Evolutionary conservation across 2,888 invertebrate species (phyloP).

Genomic region (Trissonchulus latispiculum): DNA sequence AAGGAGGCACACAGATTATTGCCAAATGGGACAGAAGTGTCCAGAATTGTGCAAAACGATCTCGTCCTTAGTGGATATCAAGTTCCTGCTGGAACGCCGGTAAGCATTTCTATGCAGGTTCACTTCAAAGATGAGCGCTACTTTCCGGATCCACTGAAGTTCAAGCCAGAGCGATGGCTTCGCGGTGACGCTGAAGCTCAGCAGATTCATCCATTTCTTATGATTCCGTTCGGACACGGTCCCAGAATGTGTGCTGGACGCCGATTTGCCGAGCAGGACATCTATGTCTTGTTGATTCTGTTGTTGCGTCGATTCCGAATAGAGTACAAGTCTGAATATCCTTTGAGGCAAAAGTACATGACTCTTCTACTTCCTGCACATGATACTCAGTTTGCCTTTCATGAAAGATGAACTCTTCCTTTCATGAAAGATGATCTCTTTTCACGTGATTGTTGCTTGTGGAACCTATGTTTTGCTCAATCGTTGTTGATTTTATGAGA

Average conservation of each 20-base stretch:
- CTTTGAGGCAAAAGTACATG: conserved; percentile 48
- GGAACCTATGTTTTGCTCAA: no score
- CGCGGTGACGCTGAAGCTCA: conserved; percentile 44
- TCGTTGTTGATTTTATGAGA: no score
- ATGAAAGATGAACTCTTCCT: neutral
- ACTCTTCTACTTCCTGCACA: conserved; percentile 51
- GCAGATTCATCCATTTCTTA: conserved; percentile 48
- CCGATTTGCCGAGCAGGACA: conserved; percentile 53
- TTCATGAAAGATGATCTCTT: no score
- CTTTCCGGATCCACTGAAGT: conserved; percentile 56
- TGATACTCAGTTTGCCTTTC: conserved; percentile 33
- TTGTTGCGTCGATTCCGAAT: conserved; percentile 49
- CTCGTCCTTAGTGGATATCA: conserved; percentile 61
- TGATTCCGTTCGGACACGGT: conserved; percentile 52
- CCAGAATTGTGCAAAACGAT: conserved; percentile 60
- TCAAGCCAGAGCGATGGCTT: conserved; percentile 67
- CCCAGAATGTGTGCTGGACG: conserved; percentile 53
- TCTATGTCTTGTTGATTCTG: conserved; percentile 48
- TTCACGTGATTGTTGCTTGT: no score
- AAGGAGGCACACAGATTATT: conserved; percentile 54
- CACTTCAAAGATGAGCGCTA: conserved; percentile 49
- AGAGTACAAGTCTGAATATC: conserved; percentile 42
- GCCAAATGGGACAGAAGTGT: conserved; percentile 65
- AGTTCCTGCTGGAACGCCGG: conserved; percentile 59
- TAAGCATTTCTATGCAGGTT: conserved; percentile 46